phyloP scores from a whole-genome alignment of 2,797 vertebrate species.

The Harpagifer antarcticus region DNA sequence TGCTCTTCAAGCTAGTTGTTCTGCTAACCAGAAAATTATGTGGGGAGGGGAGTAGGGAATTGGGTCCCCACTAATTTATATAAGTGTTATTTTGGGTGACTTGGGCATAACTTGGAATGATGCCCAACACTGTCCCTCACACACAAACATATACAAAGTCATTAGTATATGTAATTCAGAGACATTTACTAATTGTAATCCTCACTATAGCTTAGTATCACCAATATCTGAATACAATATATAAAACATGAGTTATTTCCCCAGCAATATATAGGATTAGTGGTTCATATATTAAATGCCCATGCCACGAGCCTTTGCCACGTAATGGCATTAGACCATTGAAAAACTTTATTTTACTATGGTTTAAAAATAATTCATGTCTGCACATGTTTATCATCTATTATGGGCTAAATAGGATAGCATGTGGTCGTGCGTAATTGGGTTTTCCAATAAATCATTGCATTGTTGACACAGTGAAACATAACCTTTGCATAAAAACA shows the following conservation, averaged over 20 bases:
- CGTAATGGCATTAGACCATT: neutral
- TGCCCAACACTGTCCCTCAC: constrained; percentile 9
- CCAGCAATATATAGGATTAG: neutral
- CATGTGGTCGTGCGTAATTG: neutral
- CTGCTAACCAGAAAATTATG: constrained; percentile 35
- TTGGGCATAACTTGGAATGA: constrained; percentile 25
- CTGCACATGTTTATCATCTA: neutral
- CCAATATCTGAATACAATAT: neutral
- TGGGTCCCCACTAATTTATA: constrained; percentile 28
- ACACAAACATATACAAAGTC: neutral
- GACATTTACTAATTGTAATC: neutral
- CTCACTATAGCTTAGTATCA: neutral
- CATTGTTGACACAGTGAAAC: constrained; percentile 19
- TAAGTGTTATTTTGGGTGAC: constrained; percentile 48
- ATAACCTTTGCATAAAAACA: neutral
- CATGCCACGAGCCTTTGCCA: neutral
- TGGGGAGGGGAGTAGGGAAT: constrained; percentile 20
- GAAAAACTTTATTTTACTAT: neutral
- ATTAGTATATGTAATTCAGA: neutral
- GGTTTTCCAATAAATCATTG: constrained; percentile 7
- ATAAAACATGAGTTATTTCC: neutral
- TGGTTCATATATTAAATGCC: neutral
- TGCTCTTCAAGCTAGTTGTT: constrained; percentile 21
- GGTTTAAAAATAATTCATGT: constrained; percentile 6
- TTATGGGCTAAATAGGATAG: constrained; percentile 10